Evolutionary conservation across 2,113 vertebrate genomes (phyloP).

Genomic region (Manacus vitellinus): DNA sequence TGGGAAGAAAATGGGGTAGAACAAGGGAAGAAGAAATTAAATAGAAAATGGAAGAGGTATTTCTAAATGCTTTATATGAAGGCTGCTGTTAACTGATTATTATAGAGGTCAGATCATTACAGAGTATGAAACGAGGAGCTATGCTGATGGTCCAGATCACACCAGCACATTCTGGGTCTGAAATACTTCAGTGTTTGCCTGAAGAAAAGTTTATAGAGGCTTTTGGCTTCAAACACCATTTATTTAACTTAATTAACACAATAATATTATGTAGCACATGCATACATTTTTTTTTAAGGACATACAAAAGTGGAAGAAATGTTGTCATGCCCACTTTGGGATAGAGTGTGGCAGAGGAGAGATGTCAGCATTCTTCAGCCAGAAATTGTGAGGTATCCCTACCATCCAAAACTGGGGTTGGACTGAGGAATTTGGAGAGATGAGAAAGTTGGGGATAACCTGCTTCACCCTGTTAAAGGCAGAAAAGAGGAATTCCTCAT

Average conservation of each 20-base stretch:
- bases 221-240: background rate
- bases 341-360: rapidly evolving
- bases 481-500: background rate
- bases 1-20: background rate
- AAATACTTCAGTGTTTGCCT: background rate
- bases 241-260: background rate
- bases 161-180: background rate
- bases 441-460: background rate
- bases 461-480: background rate
- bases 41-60: background rate
- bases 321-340: rapidly evolving
- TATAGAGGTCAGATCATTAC: background rate
- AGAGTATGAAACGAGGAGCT: background rate
- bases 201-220: background rate
- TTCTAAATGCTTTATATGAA: background rate
- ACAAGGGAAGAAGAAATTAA: background rate
- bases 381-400: background rate
- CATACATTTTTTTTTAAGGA: background rate
- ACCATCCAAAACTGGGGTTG: background rate
- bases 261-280: rapidly evolving
- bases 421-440: background rate
- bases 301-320: background rate
- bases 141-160: background rate
- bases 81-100: background rate
- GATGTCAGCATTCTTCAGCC: background rate